phyloP scores from a whole-genome alignment of 2,888 invertebrate genomes.

The Ochlodes sylvanus region DNA sequence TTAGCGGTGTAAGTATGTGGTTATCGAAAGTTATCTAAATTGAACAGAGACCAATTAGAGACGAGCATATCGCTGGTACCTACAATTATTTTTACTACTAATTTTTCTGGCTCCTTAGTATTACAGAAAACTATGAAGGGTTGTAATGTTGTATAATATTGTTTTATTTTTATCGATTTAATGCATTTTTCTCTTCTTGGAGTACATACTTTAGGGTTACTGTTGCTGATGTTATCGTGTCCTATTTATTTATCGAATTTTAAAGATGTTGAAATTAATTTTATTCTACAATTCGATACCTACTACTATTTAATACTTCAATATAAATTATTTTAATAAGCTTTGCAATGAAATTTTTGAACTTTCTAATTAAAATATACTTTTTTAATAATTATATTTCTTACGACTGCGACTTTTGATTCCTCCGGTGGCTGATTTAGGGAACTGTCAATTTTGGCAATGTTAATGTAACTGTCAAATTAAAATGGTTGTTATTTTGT shows the following conservation, averaged over 20 bases:
- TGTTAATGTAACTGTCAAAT: background rate
- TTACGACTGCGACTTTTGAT: background rate
- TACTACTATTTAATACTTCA: background rate
- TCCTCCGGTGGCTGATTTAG: background rate
- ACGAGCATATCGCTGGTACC: background rate
- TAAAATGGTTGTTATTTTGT: slow-evolving; percentile 3
- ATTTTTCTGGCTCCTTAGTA: slow-evolving; percentile 12
- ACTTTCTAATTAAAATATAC: background rate
- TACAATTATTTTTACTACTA: slow-evolving; percentile 1
- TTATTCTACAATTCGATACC: background rate
- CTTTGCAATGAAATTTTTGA: background rate
- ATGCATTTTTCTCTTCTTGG: slow-evolving; percentile 18
- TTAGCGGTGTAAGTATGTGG: background rate
- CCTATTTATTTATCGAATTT: slow-evolving; percentile 18
- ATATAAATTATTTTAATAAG: slow-evolving; percentile 11
- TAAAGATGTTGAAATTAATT: slow-evolving; percentile 10
- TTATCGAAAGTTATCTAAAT: background rate
- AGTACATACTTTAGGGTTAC: slow-evolving; percentile 4
- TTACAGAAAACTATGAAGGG: slow-evolving; percentile 18
- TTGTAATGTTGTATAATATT: slow-evolving; percentile 26
- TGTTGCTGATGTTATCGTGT: background rate
- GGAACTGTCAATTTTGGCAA: background rate
- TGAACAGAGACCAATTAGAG: background rate
- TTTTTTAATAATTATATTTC: background rate
- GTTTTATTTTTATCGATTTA: slow-evolving; percentile 13